These are phyloP conservation scores for Mizuhopecten yessoensis DNA, from an alignment of 1,140 invertebrate species.

Conservation along the genomic window DNA sequence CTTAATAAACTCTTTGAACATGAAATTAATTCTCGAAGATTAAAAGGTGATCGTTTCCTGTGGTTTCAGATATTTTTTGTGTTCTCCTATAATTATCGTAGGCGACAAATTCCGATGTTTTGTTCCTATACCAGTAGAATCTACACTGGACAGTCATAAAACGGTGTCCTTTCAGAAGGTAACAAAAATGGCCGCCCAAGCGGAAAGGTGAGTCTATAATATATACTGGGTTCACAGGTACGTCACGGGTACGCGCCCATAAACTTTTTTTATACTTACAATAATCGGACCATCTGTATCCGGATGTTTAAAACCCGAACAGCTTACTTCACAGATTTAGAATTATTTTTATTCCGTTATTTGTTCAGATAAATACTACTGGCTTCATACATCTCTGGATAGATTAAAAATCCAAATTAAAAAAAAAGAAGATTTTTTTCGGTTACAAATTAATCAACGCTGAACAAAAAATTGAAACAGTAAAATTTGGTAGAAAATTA, in stretches of 20 bases:
- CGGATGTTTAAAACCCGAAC: not conserved
- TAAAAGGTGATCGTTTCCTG: conserved; percentile 16
- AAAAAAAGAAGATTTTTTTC: too few relatives aligned
- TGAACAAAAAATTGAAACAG: too few relatives aligned
- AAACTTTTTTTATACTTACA: conserved; percentile 4
- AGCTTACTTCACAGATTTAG: not conserved
- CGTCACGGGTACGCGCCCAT: not conserved
- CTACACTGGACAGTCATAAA: not conserved
- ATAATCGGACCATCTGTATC: not conserved
- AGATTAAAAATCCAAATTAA: too few relatives aligned
- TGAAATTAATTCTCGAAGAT: not conserved
- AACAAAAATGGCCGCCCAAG: not conserved
- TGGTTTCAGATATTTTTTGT: not conserved
- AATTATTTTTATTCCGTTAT: too few relatives aligned
- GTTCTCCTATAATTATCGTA: not conserved
- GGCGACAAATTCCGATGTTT: not conserved
- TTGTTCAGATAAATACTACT: too few relatives aligned
- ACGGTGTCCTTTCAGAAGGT: not conserved
- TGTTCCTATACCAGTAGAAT: not conserved
- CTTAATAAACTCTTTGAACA: not conserved
- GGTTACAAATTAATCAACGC: too few relatives aligned
- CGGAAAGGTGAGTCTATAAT: not conserved
- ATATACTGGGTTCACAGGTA: not conserved
- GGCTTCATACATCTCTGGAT: too few relatives aligned
- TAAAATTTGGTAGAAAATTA: too few relatives aligned